These are phyloP conservation scores for Taxidea taxus DNA, from an alignment of 2,113 vertebrate genomes.

Conservation along the genomic window DNA sequence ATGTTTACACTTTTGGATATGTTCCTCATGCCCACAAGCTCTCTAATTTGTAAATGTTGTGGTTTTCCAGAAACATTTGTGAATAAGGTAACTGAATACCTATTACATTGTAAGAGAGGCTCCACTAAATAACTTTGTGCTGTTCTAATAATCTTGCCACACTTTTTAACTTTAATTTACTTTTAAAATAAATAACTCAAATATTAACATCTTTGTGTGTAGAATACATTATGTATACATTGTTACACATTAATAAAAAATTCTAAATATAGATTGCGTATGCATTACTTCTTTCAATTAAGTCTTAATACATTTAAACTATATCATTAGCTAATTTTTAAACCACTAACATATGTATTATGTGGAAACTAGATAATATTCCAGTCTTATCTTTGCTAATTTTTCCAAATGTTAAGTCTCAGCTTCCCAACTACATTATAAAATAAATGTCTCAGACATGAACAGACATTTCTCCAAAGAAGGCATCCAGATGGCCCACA, in stretches of 20 bases:
- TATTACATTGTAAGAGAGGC: not conserved
- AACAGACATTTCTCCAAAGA: not conserved
- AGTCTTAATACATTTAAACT: not conserved
- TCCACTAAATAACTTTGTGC: not conserved
- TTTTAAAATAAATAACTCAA: not conserved
- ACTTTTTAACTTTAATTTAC: not conserved
- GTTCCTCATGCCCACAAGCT: not conserved
- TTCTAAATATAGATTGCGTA: not conserved
- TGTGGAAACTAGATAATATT: not conserved
- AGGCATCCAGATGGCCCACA: not conserved
- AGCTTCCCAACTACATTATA: not conserved
- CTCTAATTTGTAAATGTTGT: constrained; percentile 36
- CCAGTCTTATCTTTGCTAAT: not conserved
- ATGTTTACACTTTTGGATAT: constrained; percentile 1
- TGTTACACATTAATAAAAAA: not conserved
- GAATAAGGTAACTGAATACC: not conserved
- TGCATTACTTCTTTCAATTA: not conserved
- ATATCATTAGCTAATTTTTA: not conserved
- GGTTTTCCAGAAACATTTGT: not conserved
- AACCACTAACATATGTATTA: not conserved
- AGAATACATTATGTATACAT: not conserved
- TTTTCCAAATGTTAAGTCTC: not conserved
- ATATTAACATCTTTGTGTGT: not conserved
- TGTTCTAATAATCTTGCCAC: not conserved
- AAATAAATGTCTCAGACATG: not conserved